Base-by-base conservation (phyloP, 2,797 vertebrate genomes). In the Neosilurus hyrtlii region DNA sequence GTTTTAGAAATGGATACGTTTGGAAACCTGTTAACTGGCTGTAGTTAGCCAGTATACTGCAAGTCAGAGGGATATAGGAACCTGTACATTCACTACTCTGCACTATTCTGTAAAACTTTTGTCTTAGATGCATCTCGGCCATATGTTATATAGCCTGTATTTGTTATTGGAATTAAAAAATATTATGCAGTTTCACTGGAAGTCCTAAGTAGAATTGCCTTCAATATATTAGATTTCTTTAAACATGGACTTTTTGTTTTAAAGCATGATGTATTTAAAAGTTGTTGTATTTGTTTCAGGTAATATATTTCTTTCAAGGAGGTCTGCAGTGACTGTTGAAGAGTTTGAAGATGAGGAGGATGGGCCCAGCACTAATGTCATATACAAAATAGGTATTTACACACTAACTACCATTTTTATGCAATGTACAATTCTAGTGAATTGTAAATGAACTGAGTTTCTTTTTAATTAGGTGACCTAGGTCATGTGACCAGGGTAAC, bases 271-370 rank as follows among this genome's bases (percentile, higher is more conserved):
- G 22, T 70, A 10, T 82, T 61, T 62, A 59, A 75, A n/a, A 6
- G n/a, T 62, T 18, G 16, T 18, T 61, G 1, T 22, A 20, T 63
- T 26, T 75, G 54, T 87, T 51, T 26, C 20, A 99, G 97, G 98
- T 88, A 99, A 99, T 92, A 99, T 99, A 89, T 99, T 99, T 88
- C 98, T 99, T 91, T 98, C 97, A 54, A 94, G 94, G 70, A 98
- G 95, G 74, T 91, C 96, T 12, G 91, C 95, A 14, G 89, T 96
- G 0, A 92, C 90, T 79, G 92, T 94, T 82, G 97, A 98, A n/a
- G 97, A 97, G 61, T 95, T 92, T 37, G 98, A 99, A 62, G 97
- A 99, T 37, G 98, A 99, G 88, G 95, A 96, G 12, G 98, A 99
- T 4, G 96, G 94, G 82, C 86, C 92, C 0, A 93, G 94, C 72